Percentiles rank a stretch among this genome's conserved stretches.
Conservation (phyloP, 2,888 invertebrate species). For the Microplitis deprimator region DNA sequence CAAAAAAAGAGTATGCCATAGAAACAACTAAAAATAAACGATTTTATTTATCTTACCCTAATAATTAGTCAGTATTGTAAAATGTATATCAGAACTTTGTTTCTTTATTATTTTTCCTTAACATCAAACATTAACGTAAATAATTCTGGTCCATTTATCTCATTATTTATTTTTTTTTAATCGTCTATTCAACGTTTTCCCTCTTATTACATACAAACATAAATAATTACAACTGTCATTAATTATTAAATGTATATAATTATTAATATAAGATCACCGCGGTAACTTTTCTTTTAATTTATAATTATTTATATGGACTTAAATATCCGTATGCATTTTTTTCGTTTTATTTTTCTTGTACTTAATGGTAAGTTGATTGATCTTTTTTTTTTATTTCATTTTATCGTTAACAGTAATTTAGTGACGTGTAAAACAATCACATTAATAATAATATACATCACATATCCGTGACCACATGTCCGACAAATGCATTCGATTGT, state of each 20-base stretch:
- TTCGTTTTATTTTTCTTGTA: slow-evolving; percentile 1
- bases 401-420: background rate
- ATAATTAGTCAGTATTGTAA: slow-evolving; percentile 8
- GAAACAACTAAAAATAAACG: slow-evolving; percentile 19
- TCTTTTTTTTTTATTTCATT: slow-evolving; percentile 26
- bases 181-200: background rate
- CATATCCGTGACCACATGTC: slow-evolving; percentile 1
- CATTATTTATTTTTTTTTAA: background rate
- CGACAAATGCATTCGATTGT: slow-evolving; percentile 9
- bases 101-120: slow-evolving; percentile 5
- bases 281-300: slow-evolving; percentile 25
- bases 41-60: slow-evolving; percentile 24
- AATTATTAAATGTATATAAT: slow-evolving; percentile 23
- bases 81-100: slow-evolving; percentile 32
- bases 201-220: slow-evolving; percentile 10
- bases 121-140: slow-evolving; percentile 25
- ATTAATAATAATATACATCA: slow-evolving; percentile 21
- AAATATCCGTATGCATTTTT: background rate
- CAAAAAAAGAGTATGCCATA: slow-evolving; percentile 10
- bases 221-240: slow-evolving; percentile 33
- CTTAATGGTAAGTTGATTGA: slow-evolving; percentile 21
- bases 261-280: slow-evolving; percentile 25
- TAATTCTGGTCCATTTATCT: slow-evolving; percentile 36
- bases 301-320: background rate
- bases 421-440: slow-evolving; percentile 10